Percentiles rank a stretch among this genome's conserved stretches.
Conservation (phyloP, 2,113 vertebrate genomes). For the Ibidorhyncha struthersii region DNA sequence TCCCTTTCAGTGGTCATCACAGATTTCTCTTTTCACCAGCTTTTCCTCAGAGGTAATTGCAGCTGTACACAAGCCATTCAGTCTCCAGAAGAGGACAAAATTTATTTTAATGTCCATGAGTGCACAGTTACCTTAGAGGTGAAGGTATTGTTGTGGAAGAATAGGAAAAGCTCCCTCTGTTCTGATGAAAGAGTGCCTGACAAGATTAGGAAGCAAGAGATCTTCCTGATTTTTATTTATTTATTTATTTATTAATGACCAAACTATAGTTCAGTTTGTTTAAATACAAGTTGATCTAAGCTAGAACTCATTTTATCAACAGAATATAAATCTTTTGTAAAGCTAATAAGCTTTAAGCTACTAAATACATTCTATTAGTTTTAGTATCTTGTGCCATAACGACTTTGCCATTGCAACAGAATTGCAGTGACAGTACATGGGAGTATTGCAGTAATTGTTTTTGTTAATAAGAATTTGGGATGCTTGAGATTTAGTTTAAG, state of each 20-base stretch:
- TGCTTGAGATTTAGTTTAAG: not conserved
- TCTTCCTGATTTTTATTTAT: not conserved
- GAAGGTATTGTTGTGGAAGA: constrained; percentile 40
- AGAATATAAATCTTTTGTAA: not conserved
- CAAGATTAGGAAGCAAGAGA: constrained; percentile 11
- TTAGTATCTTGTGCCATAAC: not conserved
- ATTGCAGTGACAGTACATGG: not conserved
- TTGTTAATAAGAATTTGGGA: not conserved
- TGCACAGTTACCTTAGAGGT: constrained; percentile 22
- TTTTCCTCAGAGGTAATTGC: constrained; percentile 57
- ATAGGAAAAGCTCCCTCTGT: not conserved
- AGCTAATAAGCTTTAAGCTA: not conserved
- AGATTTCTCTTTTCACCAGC: constrained; percentile 43
- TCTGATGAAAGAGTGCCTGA: not conserved
- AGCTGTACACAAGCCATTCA: constrained; percentile 34
- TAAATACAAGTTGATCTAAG: not conserved
- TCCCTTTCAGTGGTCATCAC: constrained; percentile 44
- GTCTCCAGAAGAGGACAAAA: constrained; percentile 19
- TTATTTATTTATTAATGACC: not conserved
- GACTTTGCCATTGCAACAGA: not conserved
- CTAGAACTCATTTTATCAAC: not conserved
- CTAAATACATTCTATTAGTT: not conserved
- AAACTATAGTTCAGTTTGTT: not conserved
- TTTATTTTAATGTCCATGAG: constrained; percentile 52
- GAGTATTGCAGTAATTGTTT: not conserved